phyloP scores from a whole-genome alignment of 2,797 vertebrate species.

The Fistularia tabacaria region DNA sequence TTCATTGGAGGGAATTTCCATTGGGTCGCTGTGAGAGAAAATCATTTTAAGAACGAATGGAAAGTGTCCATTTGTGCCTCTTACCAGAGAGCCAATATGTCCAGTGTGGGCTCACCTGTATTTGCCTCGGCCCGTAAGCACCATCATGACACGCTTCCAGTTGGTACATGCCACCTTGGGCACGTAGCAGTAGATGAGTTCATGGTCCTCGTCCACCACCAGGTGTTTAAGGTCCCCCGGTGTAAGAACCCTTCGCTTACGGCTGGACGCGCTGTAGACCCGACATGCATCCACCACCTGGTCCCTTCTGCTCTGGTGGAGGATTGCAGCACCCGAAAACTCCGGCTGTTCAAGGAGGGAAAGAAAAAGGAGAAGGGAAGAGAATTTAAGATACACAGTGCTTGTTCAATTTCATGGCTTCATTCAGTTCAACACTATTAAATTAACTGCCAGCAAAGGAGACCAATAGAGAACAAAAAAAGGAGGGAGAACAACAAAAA shows the following conservation, averaged over 20 bases:
- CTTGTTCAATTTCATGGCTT: too few species aligned
- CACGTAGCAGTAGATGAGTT: conserved; percentile 97
- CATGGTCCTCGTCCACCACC: conserved; percentile 95
- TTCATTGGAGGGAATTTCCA: conserved; percentile 95
- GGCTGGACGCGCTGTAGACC: conserved; percentile 80
- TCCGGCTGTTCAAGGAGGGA: conserved; percentile 75
- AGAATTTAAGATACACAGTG: not conserved
- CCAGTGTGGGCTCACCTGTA: conserved; percentile 71
- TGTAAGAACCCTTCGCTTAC: conserved; percentile 89
- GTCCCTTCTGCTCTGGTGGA: conserved; percentile 91
- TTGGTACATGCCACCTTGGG: conserved; percentile 99
- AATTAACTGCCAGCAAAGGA: too few species aligned
- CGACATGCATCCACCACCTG: conserved; percentile 88
- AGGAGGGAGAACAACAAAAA: too few species aligned
- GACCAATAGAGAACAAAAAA: too few species aligned
- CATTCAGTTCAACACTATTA: too few species aligned
- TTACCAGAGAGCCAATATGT: not conserved
- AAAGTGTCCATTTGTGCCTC: not conserved
- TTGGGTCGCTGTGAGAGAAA: conserved; percentile 75
- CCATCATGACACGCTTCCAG: conserved; percentile 99
- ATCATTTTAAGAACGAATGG: not conserved
- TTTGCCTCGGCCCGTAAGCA: conserved; percentile 88
- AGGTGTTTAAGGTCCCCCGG: conserved; percentile 93
- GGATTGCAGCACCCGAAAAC: conserved; percentile 81
- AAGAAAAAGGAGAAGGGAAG: conserved; percentile 3